Evolutionary conservation across 2,797 vertebrate genomes (phyloP), one percentile per base, ranked within the genome.

Genomic region (Onychomys torridus): DNA sequence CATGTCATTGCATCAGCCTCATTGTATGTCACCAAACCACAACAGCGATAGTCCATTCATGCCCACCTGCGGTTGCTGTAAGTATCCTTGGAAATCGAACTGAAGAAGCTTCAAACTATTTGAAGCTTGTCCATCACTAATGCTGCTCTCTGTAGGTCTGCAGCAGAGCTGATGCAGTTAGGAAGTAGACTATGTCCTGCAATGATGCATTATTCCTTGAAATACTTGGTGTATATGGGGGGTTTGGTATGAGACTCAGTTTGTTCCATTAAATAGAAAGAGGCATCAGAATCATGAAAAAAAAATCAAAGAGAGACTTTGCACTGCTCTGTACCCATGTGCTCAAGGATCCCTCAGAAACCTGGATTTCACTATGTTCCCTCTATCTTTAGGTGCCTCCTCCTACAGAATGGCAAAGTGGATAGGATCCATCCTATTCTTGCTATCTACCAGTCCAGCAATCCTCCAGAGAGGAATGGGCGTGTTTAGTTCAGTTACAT

Each of bases 21-120:
- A 52, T 29, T 57, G 37, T 13, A 9, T 21, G 40, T 82, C 65
- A 77, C 4, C 40, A 37, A 88, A 75, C 27, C 37, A 43, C 32
- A 49, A 19, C 1, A 55, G 34, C 14, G 29, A 59, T 25, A 25
- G 2, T 3, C 13, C 0, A 0, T 1, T 17, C 9, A 21, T 46
- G 75, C 19, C 49, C 90, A 37, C 21, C 52, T 87, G 32, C 2
- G 49, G n/a, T 29, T 11, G 16, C 6, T 14, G 2, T 67, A 81
- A 91, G 6, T 49, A 40, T 32, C 40, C 29, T 49, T 2, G 57
- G 13, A 93, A 23, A 83, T 65, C 67, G 89, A 91, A 57, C 7
- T 63, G 23, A 34, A 69, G 73, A 94, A 63, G 49, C 25, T 23
- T 52, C 12, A 13, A 52, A 14, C 49, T 52, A 52, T 52, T 52